Conservation (phyloP, 2,113 vertebrate species). For the Heteronetta atricapilla region DNA sequence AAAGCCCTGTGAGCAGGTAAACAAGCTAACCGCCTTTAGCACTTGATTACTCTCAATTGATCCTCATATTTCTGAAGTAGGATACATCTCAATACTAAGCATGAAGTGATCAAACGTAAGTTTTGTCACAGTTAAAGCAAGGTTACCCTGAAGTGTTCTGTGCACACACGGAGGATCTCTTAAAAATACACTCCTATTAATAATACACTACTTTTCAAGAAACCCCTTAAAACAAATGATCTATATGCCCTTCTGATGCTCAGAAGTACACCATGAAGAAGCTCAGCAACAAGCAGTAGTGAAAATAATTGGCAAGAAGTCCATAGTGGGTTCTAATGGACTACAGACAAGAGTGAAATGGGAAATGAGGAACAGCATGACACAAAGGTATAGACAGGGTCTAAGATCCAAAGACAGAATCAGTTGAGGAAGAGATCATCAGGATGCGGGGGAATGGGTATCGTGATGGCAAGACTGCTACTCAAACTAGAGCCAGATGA, state of each 20-base stretch:
- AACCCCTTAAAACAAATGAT: neutral
- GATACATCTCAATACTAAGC: neutral
- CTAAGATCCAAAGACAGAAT: neutral
- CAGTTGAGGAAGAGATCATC: neutral
- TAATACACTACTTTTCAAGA: neutral
- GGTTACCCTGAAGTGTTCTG: neutral
- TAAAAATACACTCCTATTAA: neutral
- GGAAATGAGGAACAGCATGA: neutral
- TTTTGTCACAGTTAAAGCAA: neutral
- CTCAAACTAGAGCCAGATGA: neutral
- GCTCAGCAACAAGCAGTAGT: neutral
- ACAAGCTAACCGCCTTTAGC: neutral
- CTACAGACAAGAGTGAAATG: neutral
- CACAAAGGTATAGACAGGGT: neutral
- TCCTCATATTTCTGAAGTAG: neutral
- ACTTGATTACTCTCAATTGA: neutral
- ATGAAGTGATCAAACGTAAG: neutral
- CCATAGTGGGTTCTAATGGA: neutral
- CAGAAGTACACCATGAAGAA: neutral
- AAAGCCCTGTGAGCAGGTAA: neutral
- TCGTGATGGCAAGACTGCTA: neutral
- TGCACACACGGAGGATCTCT: fast-evolving
- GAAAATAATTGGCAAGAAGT: neutral
- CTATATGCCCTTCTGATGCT: neutral
- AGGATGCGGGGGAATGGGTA: fast-evolving